Percentiles rank a stretch among this genome's conserved stretches.
These are phyloP conservation scores for Cactoblastis cactorum DNA, from an alignment of 2,888 invertebrate genomes.

Conservation along the genomic window DNA sequence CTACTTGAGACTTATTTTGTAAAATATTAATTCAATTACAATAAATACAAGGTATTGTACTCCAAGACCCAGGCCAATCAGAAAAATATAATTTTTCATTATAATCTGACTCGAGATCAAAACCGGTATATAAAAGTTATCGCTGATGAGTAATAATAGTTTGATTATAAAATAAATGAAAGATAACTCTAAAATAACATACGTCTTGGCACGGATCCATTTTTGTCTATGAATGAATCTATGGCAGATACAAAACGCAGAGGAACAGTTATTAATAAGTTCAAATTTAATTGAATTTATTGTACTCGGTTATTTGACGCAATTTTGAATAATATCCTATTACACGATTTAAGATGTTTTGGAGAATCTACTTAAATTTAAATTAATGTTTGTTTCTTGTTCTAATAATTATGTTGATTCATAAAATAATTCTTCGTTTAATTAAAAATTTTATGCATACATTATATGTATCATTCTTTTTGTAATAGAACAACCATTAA, in stretches of 20 bases:
- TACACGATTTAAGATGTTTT: background rate
- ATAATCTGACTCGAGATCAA: background rate
- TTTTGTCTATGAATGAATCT: slow-evolving; percentile 12
- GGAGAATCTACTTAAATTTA: too few relatives aligned
- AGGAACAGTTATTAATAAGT: background rate
- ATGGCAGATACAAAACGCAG: background rate
- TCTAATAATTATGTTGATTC: too few relatives aligned
- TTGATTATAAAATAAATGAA: background rate
- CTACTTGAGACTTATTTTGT: too few relatives aligned
- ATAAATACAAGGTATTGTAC: too few relatives aligned
- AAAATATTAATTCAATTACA: too few relatives aligned
- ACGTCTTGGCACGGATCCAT: slow-evolving; percentile 13
- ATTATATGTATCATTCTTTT: too few relatives aligned
- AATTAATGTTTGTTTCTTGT: too few relatives aligned
- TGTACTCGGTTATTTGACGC: background rate
- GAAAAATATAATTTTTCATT: too few relatives aligned
- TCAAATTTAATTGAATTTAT: background rate
- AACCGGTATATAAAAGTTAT: background rate
- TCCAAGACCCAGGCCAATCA: too few relatives aligned
- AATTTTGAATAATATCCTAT: background rate
- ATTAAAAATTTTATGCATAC: too few relatives aligned
- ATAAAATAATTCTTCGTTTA: too few relatives aligned
- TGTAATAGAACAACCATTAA: too few relatives aligned
- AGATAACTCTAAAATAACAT: background rate
- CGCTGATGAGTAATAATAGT: background rate